phyloP scores from a whole-genome alignment of 2,888 invertebrate species.

The Campoletis raptor region DNA sequence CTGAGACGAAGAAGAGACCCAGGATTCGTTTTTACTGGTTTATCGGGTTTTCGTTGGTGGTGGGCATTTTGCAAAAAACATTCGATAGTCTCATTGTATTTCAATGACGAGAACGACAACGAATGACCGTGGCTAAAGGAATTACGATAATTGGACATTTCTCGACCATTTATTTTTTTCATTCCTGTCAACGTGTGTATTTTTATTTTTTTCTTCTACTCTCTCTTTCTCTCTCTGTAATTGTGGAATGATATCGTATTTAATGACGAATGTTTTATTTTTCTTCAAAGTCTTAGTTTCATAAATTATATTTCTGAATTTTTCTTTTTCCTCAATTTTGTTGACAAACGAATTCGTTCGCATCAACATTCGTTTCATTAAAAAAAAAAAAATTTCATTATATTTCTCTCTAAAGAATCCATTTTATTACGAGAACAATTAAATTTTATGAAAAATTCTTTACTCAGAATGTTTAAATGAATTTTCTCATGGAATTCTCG shows the following conservation, averaged over 20 bases:
- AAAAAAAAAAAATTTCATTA: too few relatives aligned
- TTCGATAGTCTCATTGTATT: constrained; percentile 89
- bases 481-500: background rate
- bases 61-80: constrained; percentile 94
- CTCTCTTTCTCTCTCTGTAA: background rate
- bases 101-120: constrained; percentile 83
- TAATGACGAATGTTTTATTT: constrained; percentile 14
- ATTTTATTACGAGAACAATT: constrained; percentile 1
- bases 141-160: constrained; percentile 56
- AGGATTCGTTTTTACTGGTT: constrained; percentile 89
- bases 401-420: background rate
- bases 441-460: constrained; percentile 9
- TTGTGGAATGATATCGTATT: background rate
- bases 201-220: constrained; percentile 8
- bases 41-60: constrained; percentile 92
- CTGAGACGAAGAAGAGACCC: constrained; percentile 88
- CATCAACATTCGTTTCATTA: background rate
- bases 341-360: background rate
- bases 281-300: background rate
- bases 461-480: background rate
- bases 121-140: constrained; percentile 74
- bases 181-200: constrained; percentile 2
- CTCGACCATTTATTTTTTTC: constrained; percentile 2
- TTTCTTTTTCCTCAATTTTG: background rate
- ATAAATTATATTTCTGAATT: background rate